A percentile compares a stretch with the other conserved stretches of the same genome.
These are phyloP conservation scores for Nomada ferruginata DNA, from an alignment of 2,888 invertebrate species.

Conservation along the genomic window DNA sequence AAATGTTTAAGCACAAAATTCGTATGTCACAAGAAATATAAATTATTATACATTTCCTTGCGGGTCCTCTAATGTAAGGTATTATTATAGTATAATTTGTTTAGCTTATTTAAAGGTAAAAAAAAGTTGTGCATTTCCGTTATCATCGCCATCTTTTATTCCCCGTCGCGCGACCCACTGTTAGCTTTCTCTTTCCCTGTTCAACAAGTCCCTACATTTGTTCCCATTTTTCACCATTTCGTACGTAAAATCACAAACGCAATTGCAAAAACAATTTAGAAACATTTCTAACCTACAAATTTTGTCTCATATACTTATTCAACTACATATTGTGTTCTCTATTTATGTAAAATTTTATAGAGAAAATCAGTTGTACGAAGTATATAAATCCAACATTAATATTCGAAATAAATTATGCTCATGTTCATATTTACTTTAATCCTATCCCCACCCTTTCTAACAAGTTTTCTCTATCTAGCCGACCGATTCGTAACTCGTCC, in stretches of 20 bases:
- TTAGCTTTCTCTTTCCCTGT: constrained; percentile 53
- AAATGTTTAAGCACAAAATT: not conserved
- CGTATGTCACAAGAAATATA: not conserved
- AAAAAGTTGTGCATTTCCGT: constrained; percentile 42
- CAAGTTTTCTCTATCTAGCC: constrained; percentile 4
- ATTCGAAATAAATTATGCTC: not conserved
- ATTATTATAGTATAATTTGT: not conserved
- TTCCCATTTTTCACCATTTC: constrained; percentile 23
- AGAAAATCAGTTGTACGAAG: too few species aligned
- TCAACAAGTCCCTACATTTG: constrained; percentile 46
- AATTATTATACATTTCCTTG: not conserved
- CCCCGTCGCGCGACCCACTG: constrained; percentile 43
- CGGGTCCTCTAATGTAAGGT: not conserved
- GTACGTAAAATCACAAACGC: not conserved
- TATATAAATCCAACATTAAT: not conserved
- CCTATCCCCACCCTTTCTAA: not conserved
- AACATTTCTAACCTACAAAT: not conserved
- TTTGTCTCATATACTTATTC: not conserved
- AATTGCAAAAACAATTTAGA: not conserved
- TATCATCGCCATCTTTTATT: constrained; percentile 54
- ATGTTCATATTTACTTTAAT: constrained; percentile 6
- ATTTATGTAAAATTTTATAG: too few species aligned
- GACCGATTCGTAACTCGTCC: constrained; percentile 39
- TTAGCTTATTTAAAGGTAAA: constrained; percentile 12
- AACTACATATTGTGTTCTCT: too few species aligned